A percentile compares a stretch with the other conserved stretches of the same genome.
These are phyloP conservation scores for Hyles vespertilio DNA, from an alignment of 1,140 invertebrate species.

Conservation along the genomic window DNA sequence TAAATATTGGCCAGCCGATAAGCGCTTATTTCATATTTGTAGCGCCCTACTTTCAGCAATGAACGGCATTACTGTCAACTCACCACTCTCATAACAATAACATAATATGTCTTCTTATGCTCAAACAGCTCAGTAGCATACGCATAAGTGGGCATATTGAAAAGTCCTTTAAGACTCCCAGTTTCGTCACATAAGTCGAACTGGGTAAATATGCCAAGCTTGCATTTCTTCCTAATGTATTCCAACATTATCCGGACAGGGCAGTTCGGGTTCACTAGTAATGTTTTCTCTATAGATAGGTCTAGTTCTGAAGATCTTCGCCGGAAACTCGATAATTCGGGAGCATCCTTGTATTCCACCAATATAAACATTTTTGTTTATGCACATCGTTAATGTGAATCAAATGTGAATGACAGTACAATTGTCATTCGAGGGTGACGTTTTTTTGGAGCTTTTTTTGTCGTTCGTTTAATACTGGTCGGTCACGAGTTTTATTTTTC, in stretches of 20 bases:
- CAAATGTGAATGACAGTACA: no score
- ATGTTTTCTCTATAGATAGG: conserved; percentile 38
- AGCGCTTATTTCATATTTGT: no score
- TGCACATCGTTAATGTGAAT: no score
- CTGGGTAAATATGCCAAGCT: conserved; percentile 40
- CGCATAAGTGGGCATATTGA: conserved; percentile 40
- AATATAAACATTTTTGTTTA: conserved; percentile 42
- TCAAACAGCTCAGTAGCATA: conserved; percentile 49
- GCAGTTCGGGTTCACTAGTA: conserved; percentile 55
- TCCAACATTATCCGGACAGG: conserved; percentile 57
- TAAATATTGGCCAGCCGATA: no score
- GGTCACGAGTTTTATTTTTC: no score
- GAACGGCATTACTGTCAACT: neutral
- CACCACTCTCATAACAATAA: conserved; percentile 49
- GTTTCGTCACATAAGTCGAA: conserved; percentile 55
- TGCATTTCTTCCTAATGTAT: conserved; percentile 56
- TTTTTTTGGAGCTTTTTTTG: no score
- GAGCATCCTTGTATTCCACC: conserved; percentile 46
- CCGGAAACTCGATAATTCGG: conserved; percentile 39
- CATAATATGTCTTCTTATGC: conserved; percentile 51
- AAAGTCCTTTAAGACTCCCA: conserved; percentile 41
- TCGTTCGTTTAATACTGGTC: no score
- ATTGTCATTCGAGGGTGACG: no score
- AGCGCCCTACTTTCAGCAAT: no score
- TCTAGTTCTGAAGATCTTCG: conserved; percentile 34